Evolutionary conservation across 2,888 invertebrate species (phyloP).

Genomic region (Eupithecia dodoneata): DNA sequence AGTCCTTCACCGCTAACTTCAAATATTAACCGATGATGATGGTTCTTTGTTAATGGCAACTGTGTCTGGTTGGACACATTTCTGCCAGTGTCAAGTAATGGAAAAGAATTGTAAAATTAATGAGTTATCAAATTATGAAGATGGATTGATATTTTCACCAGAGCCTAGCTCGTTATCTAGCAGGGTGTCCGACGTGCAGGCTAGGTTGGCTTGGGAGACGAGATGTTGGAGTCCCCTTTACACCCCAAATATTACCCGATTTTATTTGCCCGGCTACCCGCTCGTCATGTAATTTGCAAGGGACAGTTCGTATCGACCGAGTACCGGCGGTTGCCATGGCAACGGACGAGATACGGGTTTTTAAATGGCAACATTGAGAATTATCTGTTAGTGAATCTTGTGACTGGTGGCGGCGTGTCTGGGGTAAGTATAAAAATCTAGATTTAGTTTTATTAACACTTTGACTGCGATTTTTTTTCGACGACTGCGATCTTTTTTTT

Average conservation of each 20-base stretch:
- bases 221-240: too few species aligned
- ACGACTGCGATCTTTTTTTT: too few species aligned
- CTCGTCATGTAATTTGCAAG: constrained; percentile 12
- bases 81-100: too few species aligned
- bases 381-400: not conserved
- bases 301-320: constrained; percentile 39
- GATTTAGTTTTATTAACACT: not conserved
- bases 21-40: not conserved
- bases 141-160: too few species aligned
- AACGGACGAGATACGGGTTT: constrained; percentile 26
- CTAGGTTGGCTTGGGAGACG: too few species aligned
- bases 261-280: constrained; percentile 1
- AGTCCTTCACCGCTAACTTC: not conserved
- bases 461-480: too few species aligned
- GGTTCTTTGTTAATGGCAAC: too few species aligned
- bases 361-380: constrained; percentile 2
- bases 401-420: not conserved
- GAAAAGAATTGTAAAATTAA: too few species aligned
- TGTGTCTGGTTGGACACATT: too few species aligned
- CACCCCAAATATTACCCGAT: not conserved
- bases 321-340: constrained; percentile 34
- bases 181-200: too few species aligned
- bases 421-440: not conserved
- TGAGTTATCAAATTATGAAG: too few species aligned
- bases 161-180: too few species aligned